A percentile compares a stretch with the other conserved stretches of the same genome.
These are phyloP conservation scores for Bostrychus sinensis DNA, from an alignment of 2,113 vertebrate species.

Conservation along the genomic window DNA sequence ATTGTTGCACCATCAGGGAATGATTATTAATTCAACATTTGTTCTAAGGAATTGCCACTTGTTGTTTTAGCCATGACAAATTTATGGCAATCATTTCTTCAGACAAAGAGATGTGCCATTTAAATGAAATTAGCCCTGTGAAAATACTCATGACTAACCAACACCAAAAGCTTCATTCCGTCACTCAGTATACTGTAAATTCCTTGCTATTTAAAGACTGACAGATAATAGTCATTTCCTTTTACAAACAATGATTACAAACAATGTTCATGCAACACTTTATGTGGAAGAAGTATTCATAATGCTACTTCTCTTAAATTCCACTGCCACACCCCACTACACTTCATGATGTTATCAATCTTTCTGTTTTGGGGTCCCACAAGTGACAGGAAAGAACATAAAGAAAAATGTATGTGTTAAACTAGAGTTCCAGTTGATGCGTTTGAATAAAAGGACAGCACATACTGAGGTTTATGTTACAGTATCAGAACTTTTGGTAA, in stretches of 20 bases:
- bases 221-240: conserved; percentile 34
- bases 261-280: neutral
- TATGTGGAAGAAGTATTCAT: neutral
- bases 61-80: neutral
- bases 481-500: neutral
- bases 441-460: neutral
- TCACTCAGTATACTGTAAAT: conserved; percentile 2
- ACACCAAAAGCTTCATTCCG: conserved; percentile 4
- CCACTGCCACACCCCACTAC: neutral
- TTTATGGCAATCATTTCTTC: neutral
- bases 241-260: conserved; percentile 8
- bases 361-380: neutral
- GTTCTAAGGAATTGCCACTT: no score
- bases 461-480: neutral
- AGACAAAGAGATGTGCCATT: conserved; percentile 36
- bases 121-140: neutral
- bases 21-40: no score
- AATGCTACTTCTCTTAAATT: neutral
- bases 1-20: no score
- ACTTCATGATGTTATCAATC: neutral
- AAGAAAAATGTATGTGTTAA: neutral
- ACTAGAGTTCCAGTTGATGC: neutral
- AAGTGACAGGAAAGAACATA: neutral
- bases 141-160: conserved; percentile 24
- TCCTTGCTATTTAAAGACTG: conserved; percentile 5